Percentiles rank a stretch among this genome's conserved stretches.
These are phyloP conservation scores for Watsonalla binaria DNA, from an alignment of 2,888 invertebrate species.

Conservation along the genomic window DNA sequence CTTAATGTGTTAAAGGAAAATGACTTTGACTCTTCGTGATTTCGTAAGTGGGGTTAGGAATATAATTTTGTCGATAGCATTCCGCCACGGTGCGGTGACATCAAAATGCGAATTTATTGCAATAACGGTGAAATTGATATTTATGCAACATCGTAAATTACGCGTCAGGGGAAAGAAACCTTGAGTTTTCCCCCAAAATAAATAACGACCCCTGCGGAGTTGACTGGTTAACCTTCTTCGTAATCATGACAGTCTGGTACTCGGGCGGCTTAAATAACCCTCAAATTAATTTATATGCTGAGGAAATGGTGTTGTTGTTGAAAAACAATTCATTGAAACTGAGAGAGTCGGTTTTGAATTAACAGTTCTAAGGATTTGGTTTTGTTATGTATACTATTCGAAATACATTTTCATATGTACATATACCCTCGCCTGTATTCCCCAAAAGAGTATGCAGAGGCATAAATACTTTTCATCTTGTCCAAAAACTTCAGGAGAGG, in stretches of 20 bases:
- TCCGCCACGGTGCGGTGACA: slow-evolving; percentile 25
- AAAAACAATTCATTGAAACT: neutral
- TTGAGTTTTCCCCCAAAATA: slow-evolving; percentile 25
- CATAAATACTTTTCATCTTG: no score
- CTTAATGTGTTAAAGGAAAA: no score
- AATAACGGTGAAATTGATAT: slow-evolving; percentile 48
- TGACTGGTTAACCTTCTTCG: slow-evolving; percentile 18
- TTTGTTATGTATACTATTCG: no score
- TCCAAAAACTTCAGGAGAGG: no score
- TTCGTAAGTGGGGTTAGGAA: slow-evolving; percentile 2
- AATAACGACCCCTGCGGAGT: slow-evolving; percentile 21
- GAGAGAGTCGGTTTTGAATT: no score
- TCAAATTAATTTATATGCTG: slow-evolving; percentile 1
- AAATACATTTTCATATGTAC: no score
- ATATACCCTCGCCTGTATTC: no score
- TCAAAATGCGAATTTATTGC: slow-evolving; percentile 54
- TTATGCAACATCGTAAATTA: slow-evolving; percentile 50
- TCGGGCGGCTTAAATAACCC: slow-evolving; percentile 1
- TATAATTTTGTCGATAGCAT: slow-evolving; percentile 5
- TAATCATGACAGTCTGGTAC: slow-evolving; percentile 8
- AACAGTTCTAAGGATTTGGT: no score
- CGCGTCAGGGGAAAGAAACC: slow-evolving; percentile 25
- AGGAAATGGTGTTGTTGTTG: neutral
- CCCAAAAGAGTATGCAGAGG: no score
- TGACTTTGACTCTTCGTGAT: slow-evolving; percentile 1